Evolutionary conservation across 2,888 invertebrate species (phyloP).

Genomic region (Mesopsocus fuscifrons): DNA sequence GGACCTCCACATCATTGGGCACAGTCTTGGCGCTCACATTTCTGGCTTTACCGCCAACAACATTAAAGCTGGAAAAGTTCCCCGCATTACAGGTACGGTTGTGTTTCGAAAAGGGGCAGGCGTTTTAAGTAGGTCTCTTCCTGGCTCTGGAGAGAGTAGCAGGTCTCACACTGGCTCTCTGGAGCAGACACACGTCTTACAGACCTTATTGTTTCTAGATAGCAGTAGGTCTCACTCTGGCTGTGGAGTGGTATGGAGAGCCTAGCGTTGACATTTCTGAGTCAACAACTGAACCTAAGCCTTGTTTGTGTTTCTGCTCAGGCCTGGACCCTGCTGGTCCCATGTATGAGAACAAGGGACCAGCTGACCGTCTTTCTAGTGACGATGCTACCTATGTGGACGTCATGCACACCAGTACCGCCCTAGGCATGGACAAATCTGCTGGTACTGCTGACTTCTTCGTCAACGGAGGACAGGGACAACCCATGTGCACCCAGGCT

Average conservation of each 20-base stretch:
- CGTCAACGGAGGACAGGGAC: conserved; percentile 16
- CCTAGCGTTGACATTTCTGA: no score
- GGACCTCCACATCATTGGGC: conserved; percentile 26
- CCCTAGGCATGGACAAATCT: conserved; percentile 14
- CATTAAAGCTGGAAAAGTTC: conserved; percentile 20
- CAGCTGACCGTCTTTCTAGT: conserved; percentile 12
- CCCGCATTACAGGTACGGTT: conserved; percentile 21
- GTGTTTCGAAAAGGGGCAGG: no score
- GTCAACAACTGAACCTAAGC: no score
- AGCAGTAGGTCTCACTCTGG: no score
- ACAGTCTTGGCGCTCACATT: conserved; percentile 28
- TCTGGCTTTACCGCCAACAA: conserved; percentile 27
- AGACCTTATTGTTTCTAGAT: no score
- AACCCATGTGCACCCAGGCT: neutral
- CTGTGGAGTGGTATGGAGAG: no score
- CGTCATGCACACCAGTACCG: conserved; percentile 16
- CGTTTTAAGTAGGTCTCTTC: no score
- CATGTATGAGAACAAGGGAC: conserved; percentile 13
- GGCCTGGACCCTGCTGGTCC: conserved; percentile 13
- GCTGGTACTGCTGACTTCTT: conserved; percentile 17
- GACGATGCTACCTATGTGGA: conserved; percentile 16
- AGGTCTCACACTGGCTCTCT: no score
- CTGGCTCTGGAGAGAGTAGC: no score
- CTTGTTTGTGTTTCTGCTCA: neutral
- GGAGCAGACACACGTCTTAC: no score